Conservation (phyloP, 2,797 vertebrate species). For the Brachyalestes nurse region DNA sequence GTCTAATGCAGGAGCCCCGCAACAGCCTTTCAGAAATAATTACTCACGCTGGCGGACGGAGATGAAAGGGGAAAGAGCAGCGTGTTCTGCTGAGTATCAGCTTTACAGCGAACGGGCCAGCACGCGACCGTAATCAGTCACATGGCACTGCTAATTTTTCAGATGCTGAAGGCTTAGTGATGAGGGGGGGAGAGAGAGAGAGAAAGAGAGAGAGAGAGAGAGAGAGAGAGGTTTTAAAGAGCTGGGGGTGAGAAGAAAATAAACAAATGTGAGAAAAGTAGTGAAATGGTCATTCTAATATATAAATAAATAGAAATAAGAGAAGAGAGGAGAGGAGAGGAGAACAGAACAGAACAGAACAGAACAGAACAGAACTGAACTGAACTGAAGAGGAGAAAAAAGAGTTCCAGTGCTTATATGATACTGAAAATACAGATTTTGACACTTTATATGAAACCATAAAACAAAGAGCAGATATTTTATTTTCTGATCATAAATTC, state of each 20-base stretch:
- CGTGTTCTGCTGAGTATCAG: slow-evolving; percentile 93
- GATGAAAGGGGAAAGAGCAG: slow-evolving; percentile 83
- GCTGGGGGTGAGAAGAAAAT: too few species aligned
- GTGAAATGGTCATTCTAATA: neutral
- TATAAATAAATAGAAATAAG: neutral
- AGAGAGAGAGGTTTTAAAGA: slow-evolving; percentile 57
- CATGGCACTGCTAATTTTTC: slow-evolving; percentile 90
- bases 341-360: neutral
- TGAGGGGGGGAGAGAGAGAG: slow-evolving; percentile 63
- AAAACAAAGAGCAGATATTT: neutral
- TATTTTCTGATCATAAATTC: neutral
- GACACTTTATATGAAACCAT: neutral
- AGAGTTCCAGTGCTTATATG: neutral
- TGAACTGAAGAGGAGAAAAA: neutral
- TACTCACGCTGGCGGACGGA: slow-evolving; percentile 95
- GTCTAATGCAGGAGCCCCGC: slow-evolving; percentile 84
- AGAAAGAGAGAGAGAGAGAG: slow-evolving; percentile 55
- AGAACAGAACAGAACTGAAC: neutral
- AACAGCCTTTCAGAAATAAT: slow-evolving; percentile 96
- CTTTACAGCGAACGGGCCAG: slow-evolving; percentile 91
- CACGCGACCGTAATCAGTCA: slow-evolving; percentile 92
- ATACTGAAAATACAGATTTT: neutral
- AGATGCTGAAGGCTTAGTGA: slow-evolving; percentile 85
- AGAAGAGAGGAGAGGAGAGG: neutral
- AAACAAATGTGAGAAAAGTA: neutral